phyloP scores from a whole-genome alignment of 1,140 invertebrate genomes.

The Cydia fagiglandana region DNA sequence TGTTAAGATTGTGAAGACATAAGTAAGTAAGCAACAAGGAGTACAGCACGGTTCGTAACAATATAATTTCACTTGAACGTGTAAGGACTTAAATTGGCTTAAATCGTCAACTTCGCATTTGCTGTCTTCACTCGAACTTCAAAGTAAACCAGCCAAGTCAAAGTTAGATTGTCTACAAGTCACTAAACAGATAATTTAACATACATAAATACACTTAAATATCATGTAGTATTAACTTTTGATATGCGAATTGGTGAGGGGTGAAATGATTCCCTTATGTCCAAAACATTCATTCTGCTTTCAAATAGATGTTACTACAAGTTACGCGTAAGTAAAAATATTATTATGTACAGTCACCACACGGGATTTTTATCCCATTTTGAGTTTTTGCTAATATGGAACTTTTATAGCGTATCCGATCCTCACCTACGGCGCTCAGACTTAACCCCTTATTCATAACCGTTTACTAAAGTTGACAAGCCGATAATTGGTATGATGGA shows the following conservation, averaged over 20 bases:
- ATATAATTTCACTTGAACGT: background rate
- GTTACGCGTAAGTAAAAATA: too few species aligned
- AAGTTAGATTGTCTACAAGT: background rate
- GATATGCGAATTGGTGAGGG: background rate
- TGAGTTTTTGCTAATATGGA: too few species aligned
- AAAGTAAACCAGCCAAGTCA: background rate
- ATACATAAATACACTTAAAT: background rate
- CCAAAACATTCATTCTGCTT: too few species aligned
- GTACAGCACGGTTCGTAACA: background rate
- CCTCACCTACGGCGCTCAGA: too few species aligned
- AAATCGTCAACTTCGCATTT: constrained; percentile 8
- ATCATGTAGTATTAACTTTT: background rate
- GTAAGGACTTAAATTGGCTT: constrained; percentile 14
- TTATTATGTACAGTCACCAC: too few species aligned
- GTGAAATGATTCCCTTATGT: background rate
- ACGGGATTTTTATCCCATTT: too few species aligned
- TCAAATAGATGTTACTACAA: too few species aligned
- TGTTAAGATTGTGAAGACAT: background rate
- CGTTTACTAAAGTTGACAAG: too few species aligned
- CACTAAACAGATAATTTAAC: background rate
- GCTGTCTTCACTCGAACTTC: background rate
- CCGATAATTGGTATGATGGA: too few species aligned
- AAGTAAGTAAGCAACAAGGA: background rate
- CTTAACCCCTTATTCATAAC: too few species aligned
- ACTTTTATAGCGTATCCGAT: too few species aligned